Conservation (phyloP, 2,113 vertebrate species). For the Puffinus mauretanicus region DNA sequence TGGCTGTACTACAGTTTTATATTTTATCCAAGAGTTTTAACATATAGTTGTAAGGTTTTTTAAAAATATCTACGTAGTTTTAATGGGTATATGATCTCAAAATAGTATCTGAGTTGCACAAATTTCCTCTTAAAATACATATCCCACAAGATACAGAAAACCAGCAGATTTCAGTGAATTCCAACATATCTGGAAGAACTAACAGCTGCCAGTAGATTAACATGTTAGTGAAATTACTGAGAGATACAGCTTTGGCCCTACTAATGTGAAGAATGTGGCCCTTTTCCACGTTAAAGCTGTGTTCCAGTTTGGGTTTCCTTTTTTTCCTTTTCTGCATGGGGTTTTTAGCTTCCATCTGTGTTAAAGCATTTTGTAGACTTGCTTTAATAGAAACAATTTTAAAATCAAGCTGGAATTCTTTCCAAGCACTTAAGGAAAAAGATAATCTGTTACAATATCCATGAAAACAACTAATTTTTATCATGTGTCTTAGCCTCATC, state of each 20-base stretch:
- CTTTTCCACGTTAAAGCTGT: neutral
- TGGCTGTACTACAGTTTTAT: neutral
- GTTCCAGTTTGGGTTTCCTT: neutral
- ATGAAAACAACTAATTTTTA: slow-evolving; percentile 17
- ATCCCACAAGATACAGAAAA: neutral
- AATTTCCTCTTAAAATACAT: neutral
- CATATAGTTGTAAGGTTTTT: neutral
- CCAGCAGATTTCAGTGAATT: neutral
- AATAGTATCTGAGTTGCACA: neutral
- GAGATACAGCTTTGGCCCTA: slow-evolving; percentile 60
- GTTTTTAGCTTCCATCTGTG: neutral
- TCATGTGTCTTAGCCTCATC: neutral
- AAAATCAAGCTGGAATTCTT: slow-evolving; percentile 12
- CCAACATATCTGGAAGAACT: slow-evolving; percentile 22
- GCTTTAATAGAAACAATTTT: neutral
- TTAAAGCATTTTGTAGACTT: neutral
- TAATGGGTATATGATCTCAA: neutral
- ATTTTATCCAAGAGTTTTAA: slow-evolving; percentile 2
- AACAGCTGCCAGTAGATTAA: slow-evolving; percentile 80
- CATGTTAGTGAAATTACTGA: slow-evolving; percentile 77
- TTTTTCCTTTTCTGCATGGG: neutral
- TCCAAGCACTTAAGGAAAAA: neutral
- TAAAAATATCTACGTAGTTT: neutral
- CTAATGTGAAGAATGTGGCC: neutral
- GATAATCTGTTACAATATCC: neutral